phyloP scores from a whole-genome alignment of 2,797 vertebrate species.

The Monodelphis domestica region DNA sequence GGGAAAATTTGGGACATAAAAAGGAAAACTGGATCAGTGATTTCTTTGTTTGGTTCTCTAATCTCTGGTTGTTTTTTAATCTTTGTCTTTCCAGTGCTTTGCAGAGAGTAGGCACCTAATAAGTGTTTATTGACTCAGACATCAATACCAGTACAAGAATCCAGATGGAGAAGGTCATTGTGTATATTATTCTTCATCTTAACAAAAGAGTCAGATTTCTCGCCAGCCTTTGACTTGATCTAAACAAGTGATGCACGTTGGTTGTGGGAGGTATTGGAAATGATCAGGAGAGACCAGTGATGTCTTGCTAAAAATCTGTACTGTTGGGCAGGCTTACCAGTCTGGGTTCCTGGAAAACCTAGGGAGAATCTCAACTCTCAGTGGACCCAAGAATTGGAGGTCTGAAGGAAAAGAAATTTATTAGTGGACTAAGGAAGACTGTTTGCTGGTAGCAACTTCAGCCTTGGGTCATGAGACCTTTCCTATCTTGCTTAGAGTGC shows the following conservation, averaged over 20 bases:
- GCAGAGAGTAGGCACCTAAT: not conserved
- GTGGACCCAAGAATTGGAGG: not conserved
- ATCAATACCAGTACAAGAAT: not conserved
- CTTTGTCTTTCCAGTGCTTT: not conserved
- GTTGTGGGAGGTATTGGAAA: constrained; percentile 71
- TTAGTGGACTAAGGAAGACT: not conserved
- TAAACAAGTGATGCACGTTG: constrained; percentile 72
- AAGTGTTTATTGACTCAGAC: not conserved
- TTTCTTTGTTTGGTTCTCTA: not conserved
- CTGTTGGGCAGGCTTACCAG: not conserved
- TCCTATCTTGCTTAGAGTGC: not conserved
- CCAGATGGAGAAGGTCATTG: constrained; percentile 63
- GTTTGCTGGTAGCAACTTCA: not conserved
- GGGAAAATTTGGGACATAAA: not conserved
- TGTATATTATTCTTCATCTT: constrained; percentile 50
- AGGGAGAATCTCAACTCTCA: too few species aligned
- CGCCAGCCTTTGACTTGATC: constrained; percentile 68
- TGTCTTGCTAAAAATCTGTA: constrained; percentile 59
- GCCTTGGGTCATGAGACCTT: not conserved
- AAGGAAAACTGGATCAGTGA: not conserved
- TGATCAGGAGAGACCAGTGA: constrained; percentile 59
- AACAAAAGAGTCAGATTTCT: constrained; percentile 65
- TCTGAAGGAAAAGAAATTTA: not conserved
- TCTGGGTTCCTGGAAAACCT: too few species aligned
- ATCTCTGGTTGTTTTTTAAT: too few species aligned